phyloP scores from a whole-genome alignment of 2,888 invertebrate genomes.

The Tricholauxania praeusta region DNA sequence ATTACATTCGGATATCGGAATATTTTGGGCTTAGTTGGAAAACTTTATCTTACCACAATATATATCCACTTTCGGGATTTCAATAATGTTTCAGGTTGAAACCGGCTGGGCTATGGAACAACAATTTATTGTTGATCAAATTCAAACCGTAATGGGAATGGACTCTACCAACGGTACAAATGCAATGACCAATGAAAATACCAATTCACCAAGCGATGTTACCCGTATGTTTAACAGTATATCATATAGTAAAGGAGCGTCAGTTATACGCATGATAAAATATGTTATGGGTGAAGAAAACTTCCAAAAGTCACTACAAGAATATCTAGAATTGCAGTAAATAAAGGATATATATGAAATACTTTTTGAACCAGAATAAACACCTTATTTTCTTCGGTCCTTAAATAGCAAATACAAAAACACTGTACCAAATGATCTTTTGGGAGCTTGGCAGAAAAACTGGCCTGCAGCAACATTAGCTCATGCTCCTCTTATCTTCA shows the following conservation, averaged over 20 bases:
- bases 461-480: constrained; percentile 55
- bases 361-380: background rate
- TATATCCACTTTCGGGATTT: too few relatives aligned
- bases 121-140: constrained; percentile 78
- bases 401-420: constrained; percentile 54
- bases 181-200: constrained; percentile 72
- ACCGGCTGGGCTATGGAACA: constrained; percentile 74
- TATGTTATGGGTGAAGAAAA: constrained; percentile 71
- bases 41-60: too few relatives aligned
- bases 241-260: constrained; percentile 78
- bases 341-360: constrained; percentile 36
- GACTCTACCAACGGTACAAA: constrained; percentile 74
- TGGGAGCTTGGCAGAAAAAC: constrained; percentile 66
- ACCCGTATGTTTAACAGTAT: constrained; percentile 75
- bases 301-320: constrained; percentile 71
- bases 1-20: too few relatives aligned
- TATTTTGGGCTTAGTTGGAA: too few relatives aligned
- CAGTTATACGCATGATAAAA: constrained; percentile 77
- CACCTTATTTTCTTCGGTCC: background rate
- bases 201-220: constrained; percentile 73
- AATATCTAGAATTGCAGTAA: constrained; percentile 69
- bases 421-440: constrained; percentile 70
- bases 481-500: constrained; percentile 58
- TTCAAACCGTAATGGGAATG: constrained; percentile 74
- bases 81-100: constrained; percentile 69